Percentiles rank a stretch among this genome's conserved stretches.
Evolutionary conservation across 2,797 vertebrate species (phyloP).

Genomic region (Ambastaia sidthimunki): DNA sequence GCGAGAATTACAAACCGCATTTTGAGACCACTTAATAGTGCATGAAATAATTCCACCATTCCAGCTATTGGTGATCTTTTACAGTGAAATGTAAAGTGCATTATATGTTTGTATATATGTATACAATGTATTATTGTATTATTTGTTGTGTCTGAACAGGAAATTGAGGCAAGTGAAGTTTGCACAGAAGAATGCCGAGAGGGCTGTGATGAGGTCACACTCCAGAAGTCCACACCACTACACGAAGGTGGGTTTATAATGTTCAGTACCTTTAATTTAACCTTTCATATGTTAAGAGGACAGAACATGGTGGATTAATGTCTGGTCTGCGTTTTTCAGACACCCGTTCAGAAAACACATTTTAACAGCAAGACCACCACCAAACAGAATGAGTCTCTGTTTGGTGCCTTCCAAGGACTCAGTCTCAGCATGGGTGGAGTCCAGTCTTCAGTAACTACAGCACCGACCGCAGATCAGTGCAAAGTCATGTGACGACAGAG

Average conservation of each 20-base stretch:
- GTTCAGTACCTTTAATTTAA: not conserved
- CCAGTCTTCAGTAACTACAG: conserved; percentile 42
- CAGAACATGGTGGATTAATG: not conserved
- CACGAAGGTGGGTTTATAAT: conserved; percentile 65
- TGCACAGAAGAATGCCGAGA: conserved; percentile 78
- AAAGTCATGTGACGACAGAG: conserved; percentile 76
- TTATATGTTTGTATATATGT: conserved; percentile 40
- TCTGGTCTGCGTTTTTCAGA: conserved; percentile 52
- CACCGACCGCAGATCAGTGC: conserved; percentile 67
- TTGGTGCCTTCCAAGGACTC: conserved; percentile 79
- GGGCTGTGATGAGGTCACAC: conserved; percentile 64
- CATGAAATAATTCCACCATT: not conserved
- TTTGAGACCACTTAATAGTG: not conserved
- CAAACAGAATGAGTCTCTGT: conserved; percentile 73
- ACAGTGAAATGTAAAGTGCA: conserved; percentile 10
- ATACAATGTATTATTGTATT: too few relatives aligned
- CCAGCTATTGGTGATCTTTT: not conserved
- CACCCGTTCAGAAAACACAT: conserved; percentile 59
- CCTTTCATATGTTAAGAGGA: not conserved
- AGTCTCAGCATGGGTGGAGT: conserved; percentile 69
- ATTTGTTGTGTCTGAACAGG: conserved; percentile 62
- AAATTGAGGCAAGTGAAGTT: conserved; percentile 74
- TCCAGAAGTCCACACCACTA: conserved; percentile 79
- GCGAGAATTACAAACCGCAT: not conserved
- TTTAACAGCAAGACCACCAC: conserved; percentile 48